Evolutionary conservation across 2,888 invertebrate genomes (phyloP).

Genomic region (Dyspetes luteomarginatus): DNA sequence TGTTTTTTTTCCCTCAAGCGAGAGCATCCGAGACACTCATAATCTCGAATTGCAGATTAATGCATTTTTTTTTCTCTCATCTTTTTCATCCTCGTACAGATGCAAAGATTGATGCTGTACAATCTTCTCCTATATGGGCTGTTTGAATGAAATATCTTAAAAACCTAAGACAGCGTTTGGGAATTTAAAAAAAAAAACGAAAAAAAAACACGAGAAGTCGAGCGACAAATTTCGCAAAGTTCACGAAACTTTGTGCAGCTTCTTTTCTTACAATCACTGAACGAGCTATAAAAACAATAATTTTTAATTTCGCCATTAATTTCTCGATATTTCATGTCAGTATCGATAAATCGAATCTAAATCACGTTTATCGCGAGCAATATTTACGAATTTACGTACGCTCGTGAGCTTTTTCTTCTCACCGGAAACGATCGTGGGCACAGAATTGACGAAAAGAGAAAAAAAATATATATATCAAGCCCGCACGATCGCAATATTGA

Average conservation of each 20-base stretch:
- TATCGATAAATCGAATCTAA: background rate
- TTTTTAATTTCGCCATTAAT: too few relatives aligned
- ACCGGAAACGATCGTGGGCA: conserved; percentile 19
- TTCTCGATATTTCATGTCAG: background rate
- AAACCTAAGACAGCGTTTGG: conserved; percentile 49
- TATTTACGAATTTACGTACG: background rate
- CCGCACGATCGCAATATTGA: conserved; percentile 23
- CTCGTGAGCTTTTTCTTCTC: background rate
- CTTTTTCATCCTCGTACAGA: conserved; percentile 5
- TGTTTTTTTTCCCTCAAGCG: conserved; percentile 23
- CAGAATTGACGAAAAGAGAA: conserved; percentile 17
- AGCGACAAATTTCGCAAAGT: conserved; percentile 33
- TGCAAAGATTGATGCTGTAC: conserved; percentile 21
- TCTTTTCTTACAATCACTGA: background rate
- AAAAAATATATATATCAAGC: conserved; percentile 8
- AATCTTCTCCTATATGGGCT: conserved; percentile 18
- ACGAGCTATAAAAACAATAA: background rate
- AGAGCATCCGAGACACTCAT: conserved; percentile 35
- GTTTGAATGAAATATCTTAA: conserved; percentile 33
- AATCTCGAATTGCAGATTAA: conserved; percentile 31
- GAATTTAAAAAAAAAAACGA: too few relatives aligned
- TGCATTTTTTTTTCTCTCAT: conserved; percentile 1
- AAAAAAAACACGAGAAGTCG: conserved; percentile 9
- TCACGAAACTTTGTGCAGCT: conserved; percentile 20
- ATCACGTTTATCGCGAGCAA: background rate